Percentiles rank a stretch among this genome's conserved stretches.
These are phyloP conservation scores for Calycopis cecrops DNA, from an alignment of 1,140 invertebrate species.

Conservation along the genomic window DNA sequence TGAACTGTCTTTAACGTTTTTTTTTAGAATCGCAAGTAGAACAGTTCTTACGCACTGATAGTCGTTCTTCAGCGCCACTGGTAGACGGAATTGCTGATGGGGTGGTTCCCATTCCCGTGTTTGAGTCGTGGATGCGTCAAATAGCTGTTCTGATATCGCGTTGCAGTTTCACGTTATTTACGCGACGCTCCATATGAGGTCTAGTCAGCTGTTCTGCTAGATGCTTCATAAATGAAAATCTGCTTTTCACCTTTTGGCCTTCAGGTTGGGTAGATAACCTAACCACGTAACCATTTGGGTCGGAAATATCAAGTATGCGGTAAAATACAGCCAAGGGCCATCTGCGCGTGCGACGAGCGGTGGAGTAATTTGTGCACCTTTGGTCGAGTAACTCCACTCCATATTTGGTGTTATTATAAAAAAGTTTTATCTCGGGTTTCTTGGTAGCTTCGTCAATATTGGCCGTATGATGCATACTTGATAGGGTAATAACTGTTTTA, in stretches of 20 bases:
- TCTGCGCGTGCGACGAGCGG: not conserved
- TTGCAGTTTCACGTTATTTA: too few species aligned
- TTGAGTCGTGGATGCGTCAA: too few species aligned
- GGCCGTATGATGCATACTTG: not conserved
- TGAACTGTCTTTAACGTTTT: too few species aligned
- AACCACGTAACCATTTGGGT: not conserved
- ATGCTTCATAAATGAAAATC: not conserved
- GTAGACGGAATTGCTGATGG: too few species aligned
- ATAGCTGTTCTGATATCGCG: too few species aligned
- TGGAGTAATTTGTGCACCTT: not conserved
- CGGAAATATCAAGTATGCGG: not conserved
- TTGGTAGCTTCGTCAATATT: constrained; percentile 1
- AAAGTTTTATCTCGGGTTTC: not conserved
- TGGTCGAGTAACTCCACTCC: constrained; percentile 9
- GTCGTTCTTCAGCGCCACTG: too few species aligned
- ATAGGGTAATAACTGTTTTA: not conserved
- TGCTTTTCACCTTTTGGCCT: not conserved
- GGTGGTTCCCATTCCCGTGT: too few species aligned
- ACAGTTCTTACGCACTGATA: too few species aligned
- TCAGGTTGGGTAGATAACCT: not conserved
- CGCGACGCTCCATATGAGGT: too few species aligned
- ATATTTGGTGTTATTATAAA: not conserved
- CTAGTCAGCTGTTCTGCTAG: too few species aligned
- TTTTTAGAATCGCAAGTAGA: too few species aligned
- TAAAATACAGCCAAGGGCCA: not conserved